Base-by-base conservation (phyloP, 2,888 invertebrate species). In the Myopa tessellatipennis region DNA sequence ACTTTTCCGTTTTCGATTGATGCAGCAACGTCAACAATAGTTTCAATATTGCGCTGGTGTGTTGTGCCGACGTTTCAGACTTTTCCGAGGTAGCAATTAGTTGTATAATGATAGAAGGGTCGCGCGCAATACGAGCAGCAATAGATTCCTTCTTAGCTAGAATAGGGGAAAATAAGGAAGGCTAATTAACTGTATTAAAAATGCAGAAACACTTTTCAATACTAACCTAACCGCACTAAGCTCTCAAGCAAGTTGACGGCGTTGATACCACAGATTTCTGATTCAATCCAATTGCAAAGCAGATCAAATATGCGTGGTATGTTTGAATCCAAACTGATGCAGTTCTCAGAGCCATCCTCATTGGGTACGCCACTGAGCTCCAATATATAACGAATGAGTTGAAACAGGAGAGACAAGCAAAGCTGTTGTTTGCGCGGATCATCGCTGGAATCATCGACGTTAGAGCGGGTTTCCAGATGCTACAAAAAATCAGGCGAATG, bases 1-100 rank as follows among this genome's bases (percentile, higher is more conserved):
- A 72, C 55, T 87, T 87, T 60, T 89, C 86, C 0, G 88, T 88
- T 79, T 87, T 87, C 0, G 83, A 52, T 71, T 86, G 87, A 77
- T 85, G 83, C 67, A 89, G 79, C 18, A 89, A 80, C 0, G 84
- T 82, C 7, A 87, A 77, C 18, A 87, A 78, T 50, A 89, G 77
- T 3, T 85, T 86, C 0, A 88, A 79, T 4, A 87, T 84, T 14
- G 86, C 86, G 4, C 84, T 85, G 4, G 84, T 85, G 52, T 86
- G 86, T 0, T 81, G 77, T 0, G 86, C 80, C 4, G 81, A 82
- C 0, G 86, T 85, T 0, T 88, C 87, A 0, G 81, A 52, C 4
- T 85, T 86, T 72, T 88, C 88, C 1, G 88, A 83, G 2, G 82
- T 83, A 6, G 81, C 70, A 61, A 89, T 83, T 52, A 89, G 78